A percentile compares a stretch with the other conserved stretches of the same genome.
Evolutionary conservation across 2,113 vertebrate species (phyloP).

Genomic region (human (Homo sapiens)): DNA sequence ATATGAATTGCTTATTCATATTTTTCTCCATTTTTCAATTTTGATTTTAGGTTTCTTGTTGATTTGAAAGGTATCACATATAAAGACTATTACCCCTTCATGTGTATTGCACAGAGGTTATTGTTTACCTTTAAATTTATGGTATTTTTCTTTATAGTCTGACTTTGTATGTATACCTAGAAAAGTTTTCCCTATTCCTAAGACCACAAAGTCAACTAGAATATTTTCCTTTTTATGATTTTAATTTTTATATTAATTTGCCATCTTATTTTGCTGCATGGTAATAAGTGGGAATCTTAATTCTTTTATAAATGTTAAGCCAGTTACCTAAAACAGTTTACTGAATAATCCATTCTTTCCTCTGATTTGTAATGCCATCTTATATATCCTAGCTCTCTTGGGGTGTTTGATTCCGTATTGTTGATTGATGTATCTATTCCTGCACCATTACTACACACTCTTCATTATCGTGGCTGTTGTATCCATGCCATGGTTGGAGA

Average conservation of each 20-base stretch:
- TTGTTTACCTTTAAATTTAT: background rate
- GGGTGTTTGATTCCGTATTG: background rate
- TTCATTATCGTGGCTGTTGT: background rate
- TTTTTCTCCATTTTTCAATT: background rate
- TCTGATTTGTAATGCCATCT: background rate
- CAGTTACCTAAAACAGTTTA: background rate
- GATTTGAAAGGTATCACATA: background rate
- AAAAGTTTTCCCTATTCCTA: background rate
- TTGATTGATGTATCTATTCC: background rate
- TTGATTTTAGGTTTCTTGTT: background rate
- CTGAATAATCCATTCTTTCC: background rate
- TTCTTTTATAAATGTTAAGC: conserved; percentile 22
- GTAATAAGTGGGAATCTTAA: background rate
- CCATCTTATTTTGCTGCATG: background rate
- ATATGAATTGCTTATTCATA: background rate
- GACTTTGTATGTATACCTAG: background rate
- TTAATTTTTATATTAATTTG: conserved; percentile 17
- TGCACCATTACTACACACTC: background rate
- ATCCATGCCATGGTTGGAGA: background rate
- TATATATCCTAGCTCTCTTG: background rate
- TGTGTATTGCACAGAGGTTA: background rate
- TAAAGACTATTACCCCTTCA: background rate
- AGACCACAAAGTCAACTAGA: background rate
- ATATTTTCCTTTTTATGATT: conserved; percentile 7
- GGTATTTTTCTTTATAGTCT: background rate